Conservation (phyloP, 2,113 vertebrate genomes). For the Jaculus jaculus region DNA sequence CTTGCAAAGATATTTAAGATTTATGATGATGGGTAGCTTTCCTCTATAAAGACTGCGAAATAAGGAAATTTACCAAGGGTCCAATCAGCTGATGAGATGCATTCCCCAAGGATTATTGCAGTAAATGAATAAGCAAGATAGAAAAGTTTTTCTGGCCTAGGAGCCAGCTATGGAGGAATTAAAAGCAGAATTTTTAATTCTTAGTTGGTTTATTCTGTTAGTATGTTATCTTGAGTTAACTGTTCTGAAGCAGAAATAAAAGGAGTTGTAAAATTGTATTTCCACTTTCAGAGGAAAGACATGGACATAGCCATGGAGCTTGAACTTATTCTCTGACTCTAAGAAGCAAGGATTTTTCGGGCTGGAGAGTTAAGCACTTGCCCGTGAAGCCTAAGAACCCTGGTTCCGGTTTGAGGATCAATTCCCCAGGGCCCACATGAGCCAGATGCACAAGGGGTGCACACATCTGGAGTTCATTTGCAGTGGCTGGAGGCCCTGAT, state of each 20-base stretch:
- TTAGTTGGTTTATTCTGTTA: slow-evolving; percentile 43
- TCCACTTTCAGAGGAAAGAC: slow-evolving; percentile 45
- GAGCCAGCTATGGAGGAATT: slow-evolving; percentile 22
- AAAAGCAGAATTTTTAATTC: slow-evolving; percentile 47
- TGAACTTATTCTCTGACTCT: slow-evolving; percentile 14
- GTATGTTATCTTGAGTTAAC: not conserved
- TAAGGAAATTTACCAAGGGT: slow-evolving; percentile 81
- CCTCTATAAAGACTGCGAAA: slow-evolving; percentile 84
- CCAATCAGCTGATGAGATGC: slow-evolving; percentile 67
- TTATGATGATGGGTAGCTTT: slow-evolving; percentile 84
- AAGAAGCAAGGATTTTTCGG: too few relatives aligned
- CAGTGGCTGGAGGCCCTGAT: too few relatives aligned
- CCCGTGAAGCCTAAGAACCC: too few relatives aligned
- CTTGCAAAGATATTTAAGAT: slow-evolving; percentile 84
- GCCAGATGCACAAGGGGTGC: too few relatives aligned
- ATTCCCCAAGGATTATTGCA: slow-evolving; percentile 63
- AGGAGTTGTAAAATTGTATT: slow-evolving; percentile 4
- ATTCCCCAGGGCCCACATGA: too few relatives aligned
- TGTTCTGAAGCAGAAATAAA: slow-evolving; percentile 26
- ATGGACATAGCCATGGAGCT: not conserved
- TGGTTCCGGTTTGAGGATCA: too few relatives aligned
- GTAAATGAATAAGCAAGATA: slow-evolving; percentile 23
- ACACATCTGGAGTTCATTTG: too few relatives aligned
- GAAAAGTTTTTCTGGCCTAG: slow-evolving; percentile 23
- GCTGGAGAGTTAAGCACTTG: too few relatives aligned